Evolutionary conservation across 2,888 invertebrate species (phyloP), one percentile per base, ranked within the genome.

Genomic region (Acleris laterana): DNA sequence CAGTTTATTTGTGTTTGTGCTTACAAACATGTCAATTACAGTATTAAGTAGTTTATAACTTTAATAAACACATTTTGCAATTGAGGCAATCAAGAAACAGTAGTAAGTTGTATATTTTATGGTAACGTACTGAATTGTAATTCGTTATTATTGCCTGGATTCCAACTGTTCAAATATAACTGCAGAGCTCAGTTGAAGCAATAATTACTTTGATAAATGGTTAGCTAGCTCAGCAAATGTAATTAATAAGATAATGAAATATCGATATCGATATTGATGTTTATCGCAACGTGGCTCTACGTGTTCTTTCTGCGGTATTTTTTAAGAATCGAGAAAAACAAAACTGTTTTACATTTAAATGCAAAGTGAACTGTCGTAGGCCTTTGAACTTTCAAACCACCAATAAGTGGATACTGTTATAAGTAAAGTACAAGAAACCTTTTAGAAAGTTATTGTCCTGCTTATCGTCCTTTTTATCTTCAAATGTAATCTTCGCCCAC

Each of bases 381-480:
- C 64, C 44, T 65, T 62, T 65, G 65, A 61, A 65, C 65, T 65
- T 59, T 46, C 44, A 44, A 61, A 60, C 44, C 64, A 56, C 42
- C 20, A n/a, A 44, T 17, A 48, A 38, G 17, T 25, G n/a, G 49
- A 55, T 25, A 51, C 42, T 42, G 32, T 55, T 65, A 46, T 46
- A 46, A 46, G n/a, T 16, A 16, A n/a, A 44, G 44, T n/a, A 11
- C 38, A 57, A 57, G 46, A 22, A 20, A 46, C 25, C 17, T 57
- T 57, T n/a, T 25, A 17, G 11, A 46, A 17, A 46, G 11, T 46
- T 25, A 6, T 49, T 19, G 13, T 9, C 20, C 11, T 11, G 11
- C 20, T 49, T 22, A 20, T 16, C 9, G 7, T 46, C n/a, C 9
- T 17, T 53, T 32, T 53, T 38, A 17, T 53, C 38, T 38, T 38